These are phyloP conservation scores for Fabriciana adippe DNA, from an alignment of 2,888 invertebrate species.

Conservation along the genomic window DNA sequence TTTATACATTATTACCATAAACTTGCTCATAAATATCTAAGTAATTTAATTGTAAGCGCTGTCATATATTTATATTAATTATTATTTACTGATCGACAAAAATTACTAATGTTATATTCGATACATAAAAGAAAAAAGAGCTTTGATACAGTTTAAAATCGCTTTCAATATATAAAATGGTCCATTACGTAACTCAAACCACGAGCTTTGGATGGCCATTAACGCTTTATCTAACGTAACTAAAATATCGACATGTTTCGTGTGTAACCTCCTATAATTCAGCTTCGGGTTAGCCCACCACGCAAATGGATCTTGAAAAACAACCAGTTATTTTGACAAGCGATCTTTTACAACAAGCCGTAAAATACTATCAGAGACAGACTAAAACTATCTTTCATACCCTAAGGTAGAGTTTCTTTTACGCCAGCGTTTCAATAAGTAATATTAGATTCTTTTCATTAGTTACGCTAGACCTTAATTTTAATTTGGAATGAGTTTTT, in stretches of 20 bases:
- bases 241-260: slow-evolving; percentile 72
- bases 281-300: slow-evolving; percentile 63
- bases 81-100: background rate
- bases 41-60: no score
- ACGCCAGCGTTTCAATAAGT: slow-evolving; percentile 41
- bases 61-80: no score
- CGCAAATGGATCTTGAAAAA: slow-evolving; percentile 78
- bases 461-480: slow-evolving; percentile 78
- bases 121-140: slow-evolving; percentile 2
- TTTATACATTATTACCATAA: no score
- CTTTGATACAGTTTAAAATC: slow-evolving; percentile 22
- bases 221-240: slow-evolving; percentile 64
- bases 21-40: no score
- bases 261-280: slow-evolving; percentile 72
- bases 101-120: background rate
- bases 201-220: slow-evolving; percentile 56
- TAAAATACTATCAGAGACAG: slow-evolving; percentile 50
- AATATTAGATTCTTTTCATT: slow-evolving; percentile 62
- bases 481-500: slow-evolving; percentile 81
- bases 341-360: slow-evolving; percentile 54
- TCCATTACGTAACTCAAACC: slow-evolving; percentile 44
- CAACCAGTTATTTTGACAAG: slow-evolving; percentile 78
- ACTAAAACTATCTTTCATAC: slow-evolving; percentile 46
- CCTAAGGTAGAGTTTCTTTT: slow-evolving; percentile 50
- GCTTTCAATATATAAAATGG: slow-evolving; percentile 42